These are phyloP conservation scores for Astreopora myriophthalma DNA, from an alignment of 64 coral and sea anemone species.

Conservation along the genomic window DNA sequence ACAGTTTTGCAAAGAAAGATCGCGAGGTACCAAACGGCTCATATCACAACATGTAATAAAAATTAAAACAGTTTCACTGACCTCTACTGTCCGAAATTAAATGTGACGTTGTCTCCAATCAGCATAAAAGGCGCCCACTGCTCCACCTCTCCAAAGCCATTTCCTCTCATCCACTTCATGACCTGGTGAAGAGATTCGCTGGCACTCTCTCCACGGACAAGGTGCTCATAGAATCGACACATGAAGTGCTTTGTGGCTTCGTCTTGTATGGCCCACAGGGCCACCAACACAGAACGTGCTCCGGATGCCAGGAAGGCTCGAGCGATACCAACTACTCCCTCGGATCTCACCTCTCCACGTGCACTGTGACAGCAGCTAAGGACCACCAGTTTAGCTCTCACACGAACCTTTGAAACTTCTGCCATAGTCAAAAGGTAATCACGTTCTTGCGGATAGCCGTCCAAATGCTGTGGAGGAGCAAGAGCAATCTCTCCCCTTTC, in stretches of 20 bases:
- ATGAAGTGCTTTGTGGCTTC: neutral
- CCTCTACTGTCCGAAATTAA: too few species aligned
- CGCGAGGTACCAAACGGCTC: too few species aligned
- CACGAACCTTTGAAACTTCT: neutral
- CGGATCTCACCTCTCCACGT: neutral
- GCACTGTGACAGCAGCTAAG: slow-evolving; percentile 1
- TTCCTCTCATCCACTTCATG: neutral
- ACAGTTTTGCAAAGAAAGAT: too few species aligned
- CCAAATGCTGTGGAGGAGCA: neutral
- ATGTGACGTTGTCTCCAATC: slow-evolving; percentile 37
- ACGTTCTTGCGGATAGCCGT: neutral
- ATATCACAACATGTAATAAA: too few species aligned
- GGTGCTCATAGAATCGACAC: neutral
- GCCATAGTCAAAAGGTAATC: slow-evolving; percentile 23
- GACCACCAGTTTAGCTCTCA: slow-evolving; percentile 2
- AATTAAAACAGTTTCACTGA: too few species aligned
- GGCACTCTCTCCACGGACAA: neutral
- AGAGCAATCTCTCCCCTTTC: slow-evolving; percentile 54
- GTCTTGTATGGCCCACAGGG: neutral
- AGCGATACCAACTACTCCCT: neutral
- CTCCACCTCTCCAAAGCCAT: neutral
- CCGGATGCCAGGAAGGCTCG: slow-evolving; percentile 33
- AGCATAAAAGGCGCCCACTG: slow-evolving; percentile 20
- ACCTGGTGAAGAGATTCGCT: slow-evolving; percentile 3
- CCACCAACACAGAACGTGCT: slow-evolving; percentile 1